Percentiles rank a stretch among this genome's conserved stretches.
Conservation (phyloP, 1,140 invertebrate species). For the Notospermus geniculatus region DNA sequence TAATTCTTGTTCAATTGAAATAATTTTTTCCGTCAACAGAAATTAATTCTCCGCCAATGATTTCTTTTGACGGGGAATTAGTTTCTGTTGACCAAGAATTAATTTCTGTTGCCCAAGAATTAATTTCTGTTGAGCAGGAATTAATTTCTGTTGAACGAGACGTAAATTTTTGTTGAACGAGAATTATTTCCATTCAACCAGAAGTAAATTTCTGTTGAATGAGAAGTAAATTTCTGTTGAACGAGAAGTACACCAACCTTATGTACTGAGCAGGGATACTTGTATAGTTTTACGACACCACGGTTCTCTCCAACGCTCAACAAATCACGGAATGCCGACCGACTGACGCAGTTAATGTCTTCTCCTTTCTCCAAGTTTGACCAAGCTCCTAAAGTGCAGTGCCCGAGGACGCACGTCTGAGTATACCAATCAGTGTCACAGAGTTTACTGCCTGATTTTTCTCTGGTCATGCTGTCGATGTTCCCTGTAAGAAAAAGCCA, state of each 20-base stretch:
- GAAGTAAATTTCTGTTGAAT: too few relatives aligned
- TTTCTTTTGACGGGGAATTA: too few relatives aligned
- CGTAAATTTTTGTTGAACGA: too few relatives aligned
- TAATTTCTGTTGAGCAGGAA: too few relatives aligned
- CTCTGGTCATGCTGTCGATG: conserved; percentile 27
- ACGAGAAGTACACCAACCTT: conserved; percentile 60
- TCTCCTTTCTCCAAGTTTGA: conserved; percentile 82
- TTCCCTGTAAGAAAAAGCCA: conserved; percentile 45
- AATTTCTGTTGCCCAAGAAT: too few relatives aligned
- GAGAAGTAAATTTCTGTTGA: neutral
- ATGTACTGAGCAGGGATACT: conserved; percentile 75
- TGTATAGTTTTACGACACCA: conserved; percentile 85
- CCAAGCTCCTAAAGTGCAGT: conserved; percentile 77
- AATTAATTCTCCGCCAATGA: too few relatives aligned
- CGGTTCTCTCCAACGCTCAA: conserved; percentile 83
- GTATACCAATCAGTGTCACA: conserved; percentile 78
- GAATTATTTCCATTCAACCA: too few relatives aligned
- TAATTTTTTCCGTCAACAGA: too few relatives aligned
- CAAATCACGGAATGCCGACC: conserved; percentile 68
- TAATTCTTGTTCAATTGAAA: too few relatives aligned
- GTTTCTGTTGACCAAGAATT: too few relatives aligned
- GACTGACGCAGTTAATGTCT: conserved; percentile 72
- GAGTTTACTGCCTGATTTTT: conserved; percentile 74
- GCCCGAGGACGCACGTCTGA: conserved; percentile 76
- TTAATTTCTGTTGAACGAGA: too few relatives aligned